Evolutionary conservation across 2,113 vertebrate species (phyloP), one percentile per base, ranked within the genome.

Genomic region (Labeo rohita): DNA sequence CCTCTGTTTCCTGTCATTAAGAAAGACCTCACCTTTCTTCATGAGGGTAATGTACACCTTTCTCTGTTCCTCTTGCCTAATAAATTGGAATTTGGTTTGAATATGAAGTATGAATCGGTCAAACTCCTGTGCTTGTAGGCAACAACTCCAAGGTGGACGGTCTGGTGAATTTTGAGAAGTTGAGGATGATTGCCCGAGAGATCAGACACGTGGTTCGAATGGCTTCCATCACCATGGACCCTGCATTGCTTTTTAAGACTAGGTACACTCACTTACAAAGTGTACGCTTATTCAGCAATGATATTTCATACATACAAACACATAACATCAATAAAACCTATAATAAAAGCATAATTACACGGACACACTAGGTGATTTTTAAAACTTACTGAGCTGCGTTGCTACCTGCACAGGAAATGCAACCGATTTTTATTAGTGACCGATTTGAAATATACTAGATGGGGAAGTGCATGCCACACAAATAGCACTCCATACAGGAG

Each of bases 151-250:
- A 99, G 91, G 98, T 99, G 66, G 98, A 99, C 3, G 98, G 98
- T 61, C 92, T 99, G 89, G 97, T 99, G 73, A 99, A 99, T 92
- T 99, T 99, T 89, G 98, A 99, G 94, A 99, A 99, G 93, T 94
- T 99, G 88, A 93, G 98, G 90, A 99, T 99, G 98, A 99, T 99
- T 49, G 98, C 98, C 1, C 98, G 99, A 94, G 98, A 99, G 93
- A 99, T 99, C 21, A 96, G 98, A 49, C 98, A 99, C 0, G 98
- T 99, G 0, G 97, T 98, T 9, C 96, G 98, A 87, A 98, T 99
- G 98, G 98, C 98, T 0, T 98, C 98, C 0, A 97, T 98, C 61
- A 98, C 98, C 91, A 98, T 98, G 97, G 98, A 99, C 91, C 98
- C 98, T 1, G 96, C 97, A 28, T 95, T 98, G 65, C 99, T 99